Percentiles rank a stretch among this genome's conserved stretches.
These are phyloP conservation scores for Chromoteleia sp. DNA, from an alignment of 2,888 invertebrate genomes.

Conservation along the genomic window DNA sequence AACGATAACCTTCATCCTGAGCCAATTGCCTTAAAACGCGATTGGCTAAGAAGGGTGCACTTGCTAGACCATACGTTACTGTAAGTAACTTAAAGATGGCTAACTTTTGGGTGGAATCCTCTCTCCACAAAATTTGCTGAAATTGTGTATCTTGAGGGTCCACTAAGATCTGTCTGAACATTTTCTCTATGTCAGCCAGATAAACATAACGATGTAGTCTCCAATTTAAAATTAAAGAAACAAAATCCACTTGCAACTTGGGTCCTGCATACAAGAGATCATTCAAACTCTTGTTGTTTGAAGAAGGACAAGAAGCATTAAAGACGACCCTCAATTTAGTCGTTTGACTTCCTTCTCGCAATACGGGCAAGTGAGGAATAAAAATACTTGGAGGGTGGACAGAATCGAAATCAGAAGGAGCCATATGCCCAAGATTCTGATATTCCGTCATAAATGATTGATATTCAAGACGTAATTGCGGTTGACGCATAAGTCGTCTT, in stretches of 20 bases:
- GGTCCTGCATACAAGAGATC: constrained; percentile 6
- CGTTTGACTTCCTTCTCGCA: neutral
- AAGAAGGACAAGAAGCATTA: constrained; percentile 2
- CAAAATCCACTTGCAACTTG: constrained; percentile 2
- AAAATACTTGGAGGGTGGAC: neutral
- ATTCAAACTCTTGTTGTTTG: neutral
- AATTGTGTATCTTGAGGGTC: neutral
- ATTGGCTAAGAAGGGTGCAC: constrained; percentile 13
- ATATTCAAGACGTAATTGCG: too few relatives aligned
- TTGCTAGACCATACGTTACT: constrained; percentile 8
- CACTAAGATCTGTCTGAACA: constrained; percentile 14
- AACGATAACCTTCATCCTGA: neutral
- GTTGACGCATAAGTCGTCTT: too few relatives aligned
- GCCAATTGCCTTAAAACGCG: constrained; percentile 1
- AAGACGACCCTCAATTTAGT: constrained; percentile 16
- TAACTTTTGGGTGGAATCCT: neutral
- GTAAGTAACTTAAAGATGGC: neutral
- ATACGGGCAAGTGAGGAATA: constrained; percentile 6
- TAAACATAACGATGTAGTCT: neutral
- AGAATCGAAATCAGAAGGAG: too few relatives aligned
- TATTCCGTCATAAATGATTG: constrained; percentile 56
- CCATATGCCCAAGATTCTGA: constrained; percentile 51
- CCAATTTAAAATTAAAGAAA: constrained; percentile 3
- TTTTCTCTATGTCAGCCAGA: constrained; percentile 15
- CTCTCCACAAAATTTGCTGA: constrained; percentile 10